phyloP scores from a whole-genome alignment of 1,140 invertebrate genomes.

The Popillia japonica region DNA sequence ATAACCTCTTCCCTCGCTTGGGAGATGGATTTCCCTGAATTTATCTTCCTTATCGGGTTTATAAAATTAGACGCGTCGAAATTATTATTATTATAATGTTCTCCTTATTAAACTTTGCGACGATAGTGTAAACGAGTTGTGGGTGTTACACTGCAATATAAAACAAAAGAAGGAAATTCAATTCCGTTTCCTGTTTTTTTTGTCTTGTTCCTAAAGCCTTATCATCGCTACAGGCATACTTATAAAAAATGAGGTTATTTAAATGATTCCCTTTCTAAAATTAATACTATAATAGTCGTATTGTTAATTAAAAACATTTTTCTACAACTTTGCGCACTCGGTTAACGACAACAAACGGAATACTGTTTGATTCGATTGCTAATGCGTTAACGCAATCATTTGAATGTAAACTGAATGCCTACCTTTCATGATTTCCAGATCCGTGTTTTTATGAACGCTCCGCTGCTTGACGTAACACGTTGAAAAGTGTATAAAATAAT shows the following conservation, averaged over 20 bases:
- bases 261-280: background rate
- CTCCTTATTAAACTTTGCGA: too few relatives aligned
- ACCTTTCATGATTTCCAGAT: conserved; percentile 7
- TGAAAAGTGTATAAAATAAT: background rate
- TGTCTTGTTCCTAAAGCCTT: background rate
- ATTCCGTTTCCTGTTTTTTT: background rate
- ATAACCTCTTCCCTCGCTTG: background rate
- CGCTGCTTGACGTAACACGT: background rate
- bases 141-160: too few relatives aligned
- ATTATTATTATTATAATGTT: too few relatives aligned
- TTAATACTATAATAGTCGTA: too few relatives aligned
- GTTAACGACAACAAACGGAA: background rate
- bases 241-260: background rate
- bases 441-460: background rate
- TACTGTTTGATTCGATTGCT: background rate
- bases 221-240: too few relatives aligned
- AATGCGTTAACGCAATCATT: background rate
- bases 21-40: background rate
- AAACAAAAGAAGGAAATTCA: background rate
- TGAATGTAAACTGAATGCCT: too few relatives aligned
- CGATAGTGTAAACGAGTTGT: too few relatives aligned
- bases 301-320: background rate
- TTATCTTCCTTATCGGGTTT: too few relatives aligned
- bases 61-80: too few relatives aligned
- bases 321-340: background rate